Evolutionary conservation across 2,888 invertebrate species (phyloP).

Genomic region (Candidula unifasciata): DNA sequence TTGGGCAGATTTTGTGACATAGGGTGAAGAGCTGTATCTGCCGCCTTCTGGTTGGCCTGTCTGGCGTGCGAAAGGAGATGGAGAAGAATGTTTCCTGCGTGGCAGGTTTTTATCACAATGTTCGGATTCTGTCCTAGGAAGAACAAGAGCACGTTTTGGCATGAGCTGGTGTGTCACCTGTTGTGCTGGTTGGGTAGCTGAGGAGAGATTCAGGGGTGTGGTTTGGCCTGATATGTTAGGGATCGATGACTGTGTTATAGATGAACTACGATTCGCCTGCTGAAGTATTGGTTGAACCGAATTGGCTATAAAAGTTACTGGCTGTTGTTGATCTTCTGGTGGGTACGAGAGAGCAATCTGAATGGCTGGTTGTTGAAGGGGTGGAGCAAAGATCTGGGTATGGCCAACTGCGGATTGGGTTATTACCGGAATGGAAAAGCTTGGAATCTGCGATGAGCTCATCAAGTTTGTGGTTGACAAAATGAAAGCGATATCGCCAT

Average conservation of each 20-base stretch:
- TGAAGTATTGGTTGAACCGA: not conserved
- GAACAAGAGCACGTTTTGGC: not conserved
- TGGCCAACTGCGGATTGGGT: not conserved
- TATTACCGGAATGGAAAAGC: conserved; percentile 19
- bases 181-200: not conserved
- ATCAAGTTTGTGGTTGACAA: conserved; percentile 35
- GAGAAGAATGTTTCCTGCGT: not conserved
- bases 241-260: not conserved
- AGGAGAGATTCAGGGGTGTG: conserved; percentile 38
- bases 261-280: not conserved
- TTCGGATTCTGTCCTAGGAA: not conserved
- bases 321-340: conserved; percentile 8
- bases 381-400: not conserved
- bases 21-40: not conserved
- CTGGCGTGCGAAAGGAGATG: no score
- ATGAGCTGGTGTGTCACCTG: not conserved
- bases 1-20: not conserved
- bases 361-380: conserved; percentile 14
- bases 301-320: conserved; percentile 9
- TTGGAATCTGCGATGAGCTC: conserved; percentile 16
- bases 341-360: conserved; percentile 17
- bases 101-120: not conserved
- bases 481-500: conserved; percentile 32
- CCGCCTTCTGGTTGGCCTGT: not conserved
- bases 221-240: not conserved